Conservation (phyloP, 2,888 invertebrate genomes). For the Scaptomyza polygonia region DNA sequence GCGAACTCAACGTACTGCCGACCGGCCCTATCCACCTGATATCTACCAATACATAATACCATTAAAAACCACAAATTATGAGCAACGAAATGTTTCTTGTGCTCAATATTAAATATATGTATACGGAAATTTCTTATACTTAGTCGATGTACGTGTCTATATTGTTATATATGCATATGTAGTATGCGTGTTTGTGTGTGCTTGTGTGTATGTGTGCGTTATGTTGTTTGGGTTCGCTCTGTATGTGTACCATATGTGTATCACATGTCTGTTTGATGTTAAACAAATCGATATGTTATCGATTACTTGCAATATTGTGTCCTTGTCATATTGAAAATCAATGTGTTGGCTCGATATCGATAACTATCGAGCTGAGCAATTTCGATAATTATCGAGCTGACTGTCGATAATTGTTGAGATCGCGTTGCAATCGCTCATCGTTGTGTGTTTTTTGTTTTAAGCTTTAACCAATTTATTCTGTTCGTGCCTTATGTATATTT, state of each 20-base stretch:
- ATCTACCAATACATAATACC: slow-evolving; percentile 22
- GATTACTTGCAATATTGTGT: slow-evolving; percentile 1
- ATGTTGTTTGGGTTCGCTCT: slow-evolving; percentile 38
- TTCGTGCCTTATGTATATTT: slow-evolving; percentile 16
- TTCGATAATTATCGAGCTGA: neutral
- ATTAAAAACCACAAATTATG: slow-evolving; percentile 13
- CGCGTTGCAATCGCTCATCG: slow-evolving; percentile 24
- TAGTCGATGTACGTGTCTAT: neutral
- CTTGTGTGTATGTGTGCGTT: slow-evolving; percentile 20
- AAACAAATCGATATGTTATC: slow-evolving; percentile 2
- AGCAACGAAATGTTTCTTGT: slow-evolving; percentile 1
- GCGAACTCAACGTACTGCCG: slow-evolving; percentile 12
- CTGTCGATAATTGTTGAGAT: slow-evolving; percentile 26
- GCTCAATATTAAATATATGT: no score
- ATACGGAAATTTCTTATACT: no score
- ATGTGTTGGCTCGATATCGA: neutral
- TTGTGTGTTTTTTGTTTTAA: slow-evolving; percentile 18
- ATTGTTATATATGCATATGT: neutral
- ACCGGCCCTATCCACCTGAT: slow-evolving; percentile 15
- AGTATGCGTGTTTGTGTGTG: slow-evolving; percentile 12
- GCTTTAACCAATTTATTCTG: slow-evolving; percentile 11
- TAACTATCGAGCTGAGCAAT: neutral
- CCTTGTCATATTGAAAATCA: slow-evolving; percentile 7
- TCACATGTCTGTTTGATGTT: slow-evolving; percentile 27
- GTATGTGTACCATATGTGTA: slow-evolving; percentile 17